These are phyloP conservation scores for Pachyramphus minor DNA, from an alignment of 2,113 vertebrate species.

Conservation along the genomic window DNA sequence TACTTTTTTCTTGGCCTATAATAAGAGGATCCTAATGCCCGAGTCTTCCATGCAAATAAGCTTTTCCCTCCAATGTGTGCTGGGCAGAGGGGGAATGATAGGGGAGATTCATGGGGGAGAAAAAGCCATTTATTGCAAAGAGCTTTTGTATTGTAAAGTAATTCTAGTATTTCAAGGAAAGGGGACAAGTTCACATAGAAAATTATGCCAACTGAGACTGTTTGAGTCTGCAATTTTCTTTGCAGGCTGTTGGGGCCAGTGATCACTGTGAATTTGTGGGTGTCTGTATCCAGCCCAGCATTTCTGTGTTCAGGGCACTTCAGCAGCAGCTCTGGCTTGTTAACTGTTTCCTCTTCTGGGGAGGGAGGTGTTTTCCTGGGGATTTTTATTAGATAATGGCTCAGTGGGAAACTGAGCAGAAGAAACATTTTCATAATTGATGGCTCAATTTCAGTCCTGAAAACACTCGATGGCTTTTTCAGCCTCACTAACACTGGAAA, in stretches of 20 bases:
- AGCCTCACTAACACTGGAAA: slow-evolving; percentile 63
- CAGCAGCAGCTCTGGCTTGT: neutral
- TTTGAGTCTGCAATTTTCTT: slow-evolving; percentile 32
- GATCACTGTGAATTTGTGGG: slow-evolving; percentile 29
- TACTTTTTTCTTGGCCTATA: neutral
- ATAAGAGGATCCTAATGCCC: neutral
- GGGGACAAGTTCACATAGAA: neutral
- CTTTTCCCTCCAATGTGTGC: neutral
- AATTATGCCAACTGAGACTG: slow-evolving; percentile 3
- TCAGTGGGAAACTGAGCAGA: slow-evolving; percentile 60
- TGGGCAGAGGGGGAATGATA: neutral
- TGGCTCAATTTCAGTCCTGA: slow-evolving; percentile 65
- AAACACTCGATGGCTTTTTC: slow-evolving; percentile 67
- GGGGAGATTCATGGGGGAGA: neutral
- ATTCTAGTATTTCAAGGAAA: neutral
- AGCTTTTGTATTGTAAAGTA: slow-evolving; percentile 2
- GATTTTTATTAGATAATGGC: slow-evolving; percentile 52
- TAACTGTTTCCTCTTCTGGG: slow-evolving; percentile 42
- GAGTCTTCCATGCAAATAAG: neutral
- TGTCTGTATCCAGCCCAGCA: neutral
- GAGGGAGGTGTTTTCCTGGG: slow-evolving; percentile 19
- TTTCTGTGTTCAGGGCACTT: neutral
- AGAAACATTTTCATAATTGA: slow-evolving; percentile 69
- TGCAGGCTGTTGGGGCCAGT: neutral
- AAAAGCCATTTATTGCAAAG: neutral